These are phyloP conservation scores for Drymonia ruficornis DNA, from an alignment of 2,888 invertebrate species.

Conservation along the genomic window DNA sequence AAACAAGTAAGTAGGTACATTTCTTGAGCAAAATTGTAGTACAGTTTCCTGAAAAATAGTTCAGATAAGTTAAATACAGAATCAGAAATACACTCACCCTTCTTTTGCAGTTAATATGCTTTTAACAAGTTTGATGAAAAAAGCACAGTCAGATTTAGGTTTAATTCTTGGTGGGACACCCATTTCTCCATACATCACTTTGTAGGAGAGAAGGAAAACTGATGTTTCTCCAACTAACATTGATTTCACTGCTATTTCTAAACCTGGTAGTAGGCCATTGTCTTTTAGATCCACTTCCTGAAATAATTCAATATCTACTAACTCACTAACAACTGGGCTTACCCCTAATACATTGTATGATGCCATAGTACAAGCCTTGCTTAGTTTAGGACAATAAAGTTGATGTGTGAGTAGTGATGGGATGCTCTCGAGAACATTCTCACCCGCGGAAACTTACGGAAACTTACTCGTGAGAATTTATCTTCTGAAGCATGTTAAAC, in stretches of 20 bases:
- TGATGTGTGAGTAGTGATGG: no score
- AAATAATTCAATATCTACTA: slow-evolving; percentile 28
- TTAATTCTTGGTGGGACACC: slow-evolving; percentile 93
- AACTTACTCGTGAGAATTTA: no score
- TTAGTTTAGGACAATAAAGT: no score
- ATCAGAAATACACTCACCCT: slow-evolving; percentile 48
- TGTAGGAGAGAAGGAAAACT: slow-evolving; percentile 89
- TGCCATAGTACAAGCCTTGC: no score
- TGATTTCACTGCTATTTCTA: slow-evolving; percentile 88
- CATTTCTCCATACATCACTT: slow-evolving; percentile 89
- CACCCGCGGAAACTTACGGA: no score
- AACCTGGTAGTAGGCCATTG: slow-evolving; percentile 84
- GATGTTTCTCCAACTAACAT: slow-evolving; percentile 93
- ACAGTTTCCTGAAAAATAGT: no score
- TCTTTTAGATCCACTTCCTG: slow-evolving; percentile 71
- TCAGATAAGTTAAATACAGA: neutral
- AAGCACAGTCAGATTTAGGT: slow-evolving; percentile 88
- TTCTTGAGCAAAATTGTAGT: no score
- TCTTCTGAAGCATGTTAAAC: no score
- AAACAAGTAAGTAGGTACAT: no score
- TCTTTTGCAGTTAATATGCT: slow-evolving; percentile 76
- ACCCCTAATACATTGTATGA: no score
- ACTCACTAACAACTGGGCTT: no score
- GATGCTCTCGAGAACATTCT: no score
- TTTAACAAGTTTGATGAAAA: slow-evolving; percentile 88